Conservation (phyloP, 2,797 vertebrate genomes). For the Podarcis siculus region DNA sequence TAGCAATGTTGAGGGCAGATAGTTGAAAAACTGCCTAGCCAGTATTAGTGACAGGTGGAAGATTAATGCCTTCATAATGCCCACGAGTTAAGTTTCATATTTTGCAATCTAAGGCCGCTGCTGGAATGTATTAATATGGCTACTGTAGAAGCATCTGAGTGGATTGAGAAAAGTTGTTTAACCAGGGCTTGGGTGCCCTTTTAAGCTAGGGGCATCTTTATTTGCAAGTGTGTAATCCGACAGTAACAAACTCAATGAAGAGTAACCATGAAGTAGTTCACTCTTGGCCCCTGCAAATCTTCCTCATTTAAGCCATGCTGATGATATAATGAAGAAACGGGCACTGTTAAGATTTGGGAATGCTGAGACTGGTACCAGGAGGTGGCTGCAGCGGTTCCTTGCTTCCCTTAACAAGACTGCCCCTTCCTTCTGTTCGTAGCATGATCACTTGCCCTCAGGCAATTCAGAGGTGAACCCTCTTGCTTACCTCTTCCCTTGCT, state of each 20-base stretch:
- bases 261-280: neutral
- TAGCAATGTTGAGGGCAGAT: neutral
- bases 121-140: neutral
- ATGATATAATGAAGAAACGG: neutral
- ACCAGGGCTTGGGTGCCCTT: neutral
- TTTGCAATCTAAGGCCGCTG: neutral
- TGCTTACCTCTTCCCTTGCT: neutral
- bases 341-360: neutral
- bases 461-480: too few species aligned
- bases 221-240: neutral
- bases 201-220: neutral
- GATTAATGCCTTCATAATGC: constrained; percentile 9
- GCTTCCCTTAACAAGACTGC: neutral
- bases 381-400: too few species aligned
- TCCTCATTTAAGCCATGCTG: neutral
- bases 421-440: neutral
- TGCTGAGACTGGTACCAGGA: too few species aligned
- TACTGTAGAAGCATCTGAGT: neutral
- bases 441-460: neutral
- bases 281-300: neutral
- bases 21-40: neutral
- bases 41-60: neutral
- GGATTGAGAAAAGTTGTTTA: neutral
- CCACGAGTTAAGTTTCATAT: neutral
- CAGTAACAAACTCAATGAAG: neutral